Evolutionary conservation across 2,888 invertebrate genomes (phyloP).

Genomic region (Glomeris marginata): DNA sequence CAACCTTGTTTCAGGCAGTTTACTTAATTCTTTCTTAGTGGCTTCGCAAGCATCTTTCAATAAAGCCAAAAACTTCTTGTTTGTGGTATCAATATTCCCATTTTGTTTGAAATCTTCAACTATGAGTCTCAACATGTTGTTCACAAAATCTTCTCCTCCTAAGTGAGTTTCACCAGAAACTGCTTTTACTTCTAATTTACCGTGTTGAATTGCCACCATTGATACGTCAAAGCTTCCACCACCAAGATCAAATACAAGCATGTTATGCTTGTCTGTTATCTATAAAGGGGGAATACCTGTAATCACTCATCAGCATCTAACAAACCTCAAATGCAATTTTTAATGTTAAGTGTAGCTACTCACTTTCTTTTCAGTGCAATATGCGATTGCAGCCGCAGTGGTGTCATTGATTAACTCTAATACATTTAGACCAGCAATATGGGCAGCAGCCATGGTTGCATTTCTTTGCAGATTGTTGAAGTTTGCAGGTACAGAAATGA

Average conservation of each 20-base stretch:
- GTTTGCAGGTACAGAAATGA: too few species aligned
- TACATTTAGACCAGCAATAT: slow-evolving; percentile 33
- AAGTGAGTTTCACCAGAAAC: slow-evolving; percentile 89
- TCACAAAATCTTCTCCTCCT: slow-evolving; percentile 88
- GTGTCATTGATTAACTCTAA: slow-evolving; percentile 35
- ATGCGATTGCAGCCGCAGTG: slow-evolving; percentile 62
- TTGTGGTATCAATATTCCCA: slow-evolving; percentile 24
- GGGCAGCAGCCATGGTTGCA: slow-evolving; percentile 44
- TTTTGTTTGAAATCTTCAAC: slow-evolving; percentile 40
- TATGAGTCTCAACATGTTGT: slow-evolving; percentile 66
- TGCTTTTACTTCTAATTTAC: slow-evolving; percentile 79
- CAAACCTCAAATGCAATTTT: too few species aligned
- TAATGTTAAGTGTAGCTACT: not conserved
- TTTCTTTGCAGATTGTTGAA: slow-evolving; percentile 25
- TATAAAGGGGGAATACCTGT: too few species aligned
- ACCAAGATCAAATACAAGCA: slow-evolving; percentile 47
- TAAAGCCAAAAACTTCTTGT: slow-evolving; percentile 68
- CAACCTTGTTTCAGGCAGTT: too few species aligned
- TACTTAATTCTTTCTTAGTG: slow-evolving; percentile 58
- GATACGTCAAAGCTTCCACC: slow-evolving; percentile 95
- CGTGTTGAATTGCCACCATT: slow-evolving; percentile 88
- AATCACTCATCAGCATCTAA: too few species aligned
- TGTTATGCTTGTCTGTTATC: slow-evolving; percentile 28
- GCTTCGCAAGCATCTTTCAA: slow-evolving; percentile 83
- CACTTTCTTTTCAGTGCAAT: slow-evolving; percentile 42